Conservation (phyloP, 2,797 vertebrate species). For the Pipistrellus nathusii region DNA sequence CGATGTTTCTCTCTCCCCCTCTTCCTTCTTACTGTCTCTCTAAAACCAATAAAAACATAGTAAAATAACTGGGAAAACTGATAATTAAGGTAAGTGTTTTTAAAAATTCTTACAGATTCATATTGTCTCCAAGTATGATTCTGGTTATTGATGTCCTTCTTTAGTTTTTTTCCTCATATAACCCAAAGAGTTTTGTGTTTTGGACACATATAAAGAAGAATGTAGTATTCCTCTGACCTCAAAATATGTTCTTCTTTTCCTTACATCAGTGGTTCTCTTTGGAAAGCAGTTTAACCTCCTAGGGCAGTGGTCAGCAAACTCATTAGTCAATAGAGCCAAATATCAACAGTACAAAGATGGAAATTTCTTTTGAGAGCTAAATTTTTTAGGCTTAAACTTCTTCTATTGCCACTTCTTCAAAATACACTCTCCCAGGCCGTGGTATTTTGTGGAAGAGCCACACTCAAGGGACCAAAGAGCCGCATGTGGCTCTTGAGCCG, state of each 20-base stretch:
- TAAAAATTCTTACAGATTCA: slow-evolving; percentile 25
- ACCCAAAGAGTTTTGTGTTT: slow-evolving; percentile 44
- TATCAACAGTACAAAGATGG: no score
- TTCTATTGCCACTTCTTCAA: no score
- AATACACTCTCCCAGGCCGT: no score
- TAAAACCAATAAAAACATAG: background rate
- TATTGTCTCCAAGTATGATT: slow-evolving; percentile 20
- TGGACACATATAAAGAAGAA: background rate
- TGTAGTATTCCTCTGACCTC: background rate
- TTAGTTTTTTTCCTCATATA: slow-evolving; percentile 51
- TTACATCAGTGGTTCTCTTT: slow-evolving; percentile 10
- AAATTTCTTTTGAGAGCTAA: no score
- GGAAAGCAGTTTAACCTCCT: background rate
- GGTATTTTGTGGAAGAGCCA: no score
- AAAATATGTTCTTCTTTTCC: background rate
- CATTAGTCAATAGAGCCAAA: no score
- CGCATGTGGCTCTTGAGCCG: no score
- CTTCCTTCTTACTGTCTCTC: background rate
- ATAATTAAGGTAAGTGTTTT: slow-evolving; percentile 25
- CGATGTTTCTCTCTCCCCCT: background rate
- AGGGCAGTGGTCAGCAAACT: background rate
- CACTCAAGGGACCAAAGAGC: no score
- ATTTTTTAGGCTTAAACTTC: no score
- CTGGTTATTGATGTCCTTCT: background rate
- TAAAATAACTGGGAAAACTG: background rate